Base-by-base conservation (phyloP, 2,113 vertebrate genomes). In the Lates calcarifer region DNA sequence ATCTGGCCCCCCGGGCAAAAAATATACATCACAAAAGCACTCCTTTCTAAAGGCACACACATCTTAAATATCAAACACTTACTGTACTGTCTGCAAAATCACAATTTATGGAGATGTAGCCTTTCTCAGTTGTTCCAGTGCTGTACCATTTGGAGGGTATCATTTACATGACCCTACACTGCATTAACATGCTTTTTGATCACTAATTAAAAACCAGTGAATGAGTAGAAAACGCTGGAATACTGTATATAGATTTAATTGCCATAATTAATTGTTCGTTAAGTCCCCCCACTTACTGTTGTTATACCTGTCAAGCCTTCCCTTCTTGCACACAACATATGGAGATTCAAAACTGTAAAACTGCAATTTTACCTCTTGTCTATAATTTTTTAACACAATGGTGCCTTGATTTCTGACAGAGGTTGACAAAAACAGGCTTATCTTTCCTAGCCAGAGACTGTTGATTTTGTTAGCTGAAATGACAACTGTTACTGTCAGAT, bases 1-100 rank as follows among this genome's bases (percentile, higher is more conserved):
- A 87, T 87, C 73, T 81, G 74, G n/a, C 65, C 87, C 77, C 82
- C 51, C 11, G 41, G 86, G 88, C 77, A 74, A 71, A 83, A 83
- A 86, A 83, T 85, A 79, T 90, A 87, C 90, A 92, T 91, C 83
- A 89, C 81, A 91, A 87, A 86, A 83, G 63, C 45, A 5, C 43
- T 86, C 62, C 39, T 81, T 87, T 75, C 57, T 57, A 73, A 83
- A 77, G 82, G 35, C 45, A n/a, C 55, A 73, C 81, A 72, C 81
- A 71, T 88, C 67, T 79, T 69, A 80, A 86, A 81, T 72, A 89
- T 89, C 88, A 87, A 81, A 83, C 63, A 83, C 73, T 82, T 66
- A 76, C 31, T 65, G 28, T 92, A 76, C 77, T 60, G 70, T 86
- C 84, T 64, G 49, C 81, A 74, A 86, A 84, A 86, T 89, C 41